Evolutionary conservation across 35 echinoderm and acorn worm genomes (phyloP), one percentile per base, ranked within the genome.

Genomic region (Ptychodera flava): DNA sequence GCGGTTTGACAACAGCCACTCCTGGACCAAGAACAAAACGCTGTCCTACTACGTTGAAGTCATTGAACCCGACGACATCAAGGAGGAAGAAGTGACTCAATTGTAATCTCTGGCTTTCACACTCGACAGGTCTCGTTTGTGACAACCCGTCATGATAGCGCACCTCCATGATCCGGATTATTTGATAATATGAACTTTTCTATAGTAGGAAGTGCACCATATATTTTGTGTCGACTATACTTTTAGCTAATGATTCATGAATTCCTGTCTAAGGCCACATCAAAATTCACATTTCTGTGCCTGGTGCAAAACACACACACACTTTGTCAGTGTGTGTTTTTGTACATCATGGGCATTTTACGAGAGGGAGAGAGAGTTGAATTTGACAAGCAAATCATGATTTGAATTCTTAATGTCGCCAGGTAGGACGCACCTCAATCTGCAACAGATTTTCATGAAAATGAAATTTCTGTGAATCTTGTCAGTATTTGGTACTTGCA

Each of bases 1-100:
- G n/a, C 85, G 77, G 36, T 94, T 94, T 91, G 92, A 94, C 78
- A 94, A 94, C 82, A 84, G 89, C 33, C 85, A 90, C 80, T 90
- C 88, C 36, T 94, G 92, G 92, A 94, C 88, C 34, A 94, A 94
- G 34, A 31, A 77, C 15, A 94, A 94, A 37, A 88, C 53, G 35
- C 33, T 94, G 30, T 76, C 33, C 36, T 94, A 94, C 78, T 88
- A 37, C 83, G 31, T 90, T 32, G 92, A 94, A 78, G 78, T 90
- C 0, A 75, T 90, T 28, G 85, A 91, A 84, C 88, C 92, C 22
- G 45, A 64, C 78, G 92, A 91, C 82, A 88, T 82, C 33, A 76
- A 87, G 33, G 81, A 80, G 0, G 91, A 92, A n/a, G 87, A 89
- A 82, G 22, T 22, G 22, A 6, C 6, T 22, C 45, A 12, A 22